phyloP scores from a whole-genome alignment of 2,113 vertebrate species.

The Microcebus ravelobensis region DNA sequence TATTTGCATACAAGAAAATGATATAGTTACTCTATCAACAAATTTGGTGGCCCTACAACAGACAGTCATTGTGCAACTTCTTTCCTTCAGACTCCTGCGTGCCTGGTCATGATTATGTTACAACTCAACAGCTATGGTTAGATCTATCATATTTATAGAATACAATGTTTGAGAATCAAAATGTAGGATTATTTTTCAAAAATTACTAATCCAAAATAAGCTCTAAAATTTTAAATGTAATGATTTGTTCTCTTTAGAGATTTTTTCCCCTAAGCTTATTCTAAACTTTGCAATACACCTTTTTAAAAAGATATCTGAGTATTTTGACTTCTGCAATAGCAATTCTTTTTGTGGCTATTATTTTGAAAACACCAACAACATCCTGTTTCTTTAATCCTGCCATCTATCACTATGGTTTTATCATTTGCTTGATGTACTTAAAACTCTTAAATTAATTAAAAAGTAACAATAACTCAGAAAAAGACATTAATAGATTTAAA shows the following conservation, averaged over 20 bases:
- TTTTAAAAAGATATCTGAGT: background rate
- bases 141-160: background rate
- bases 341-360: background rate
- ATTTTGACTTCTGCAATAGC: background rate
- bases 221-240: background rate
- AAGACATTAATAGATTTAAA: background rate
- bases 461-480: background rate
- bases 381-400: background rate
- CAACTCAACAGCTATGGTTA: rapidly evolving
- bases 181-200: background rate
- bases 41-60: rapidly evolving
- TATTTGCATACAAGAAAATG: background rate
- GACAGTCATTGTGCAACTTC: background rate
- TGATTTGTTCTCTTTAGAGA: rapidly evolving
- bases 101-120: background rate
- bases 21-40: background rate
- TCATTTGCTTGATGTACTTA: background rate
- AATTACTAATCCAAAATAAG: background rate
- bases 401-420: background rate
- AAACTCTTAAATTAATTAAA: background rate
- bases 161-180: background rate
- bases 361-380: background rate
- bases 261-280: background rate
- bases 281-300: background rate
- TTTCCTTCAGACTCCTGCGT: background rate